Percentiles rank a stretch among this genome's conserved stretches.
These are phyloP conservation scores for Pterocles orientalis DNA, from an alignment of 2,113 vertebrate genomes.

Conservation along the genomic window DNA sequence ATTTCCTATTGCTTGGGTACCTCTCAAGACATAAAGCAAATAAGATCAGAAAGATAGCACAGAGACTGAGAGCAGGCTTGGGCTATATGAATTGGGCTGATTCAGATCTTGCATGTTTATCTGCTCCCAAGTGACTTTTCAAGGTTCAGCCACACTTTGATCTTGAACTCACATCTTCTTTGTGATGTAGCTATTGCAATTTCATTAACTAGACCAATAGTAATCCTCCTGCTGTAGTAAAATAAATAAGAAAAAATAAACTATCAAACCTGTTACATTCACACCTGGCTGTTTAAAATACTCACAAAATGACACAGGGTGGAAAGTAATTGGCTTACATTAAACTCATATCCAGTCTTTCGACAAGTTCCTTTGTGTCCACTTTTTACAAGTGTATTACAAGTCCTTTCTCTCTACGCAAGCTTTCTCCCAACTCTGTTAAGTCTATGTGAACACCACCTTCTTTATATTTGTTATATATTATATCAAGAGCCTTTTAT, in stretches of 20 bases:
- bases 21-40: neutral
- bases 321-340: conserved; percentile 15
- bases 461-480: neutral
- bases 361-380: conserved; percentile 11
- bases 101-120: conserved; percentile 14
- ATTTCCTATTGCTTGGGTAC: neutral
- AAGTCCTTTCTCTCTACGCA: neutral
- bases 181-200: conserved; percentile 31
- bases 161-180: conserved; percentile 54
- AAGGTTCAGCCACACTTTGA: conserved; percentile 61
- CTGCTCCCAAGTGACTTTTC: conserved; percentile 43
- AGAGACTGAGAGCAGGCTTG: neutral
- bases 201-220: conserved; percentile 33
- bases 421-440: neutral
- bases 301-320: conserved; percentile 9
- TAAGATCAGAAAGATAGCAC: neutral
- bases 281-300: conserved; percentile 26
- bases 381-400: neutral
- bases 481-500: conserved; percentile 11
- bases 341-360: neutral
- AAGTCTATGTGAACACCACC: neutral
- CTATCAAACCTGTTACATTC: neutral
- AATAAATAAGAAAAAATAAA: conserved; percentile 41
- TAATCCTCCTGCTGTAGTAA: neutral
- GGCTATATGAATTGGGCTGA: neutral